A percentile compares a stretch with the other conserved stretches of the same genome.
These are phyloP conservation scores for Chitala chitala DNA, from an alignment of 2,113 vertebrate species.

Conservation along the genomic window DNA sequence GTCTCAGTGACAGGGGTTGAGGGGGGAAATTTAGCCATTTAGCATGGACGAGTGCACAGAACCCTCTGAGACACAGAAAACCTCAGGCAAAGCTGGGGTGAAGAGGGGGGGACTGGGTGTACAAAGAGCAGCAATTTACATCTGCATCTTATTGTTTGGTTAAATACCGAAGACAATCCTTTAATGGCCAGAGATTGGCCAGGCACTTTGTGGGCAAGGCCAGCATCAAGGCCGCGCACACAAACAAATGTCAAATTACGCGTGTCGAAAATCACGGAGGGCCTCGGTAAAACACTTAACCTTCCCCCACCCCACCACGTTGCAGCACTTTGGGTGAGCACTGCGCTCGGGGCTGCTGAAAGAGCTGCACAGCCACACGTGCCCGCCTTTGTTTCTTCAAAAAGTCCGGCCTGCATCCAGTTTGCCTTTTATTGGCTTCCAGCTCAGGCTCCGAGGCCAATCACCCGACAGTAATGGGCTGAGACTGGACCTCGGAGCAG, in stretches of 20 bases:
- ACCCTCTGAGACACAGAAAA: not conserved
- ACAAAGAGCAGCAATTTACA: too few relatives aligned
- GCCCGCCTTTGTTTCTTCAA: not conserved
- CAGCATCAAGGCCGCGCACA: not conserved
- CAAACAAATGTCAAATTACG: constrained; percentile 11
- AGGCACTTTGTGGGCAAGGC: too few relatives aligned
- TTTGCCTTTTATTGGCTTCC: not conserved
- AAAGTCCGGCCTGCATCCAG: not conserved
- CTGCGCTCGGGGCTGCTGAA: too few relatives aligned
- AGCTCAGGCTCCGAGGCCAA: not conserved
- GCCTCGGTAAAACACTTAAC: not conserved
- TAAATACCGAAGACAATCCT: too few relatives aligned
- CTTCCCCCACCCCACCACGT: too few relatives aligned
- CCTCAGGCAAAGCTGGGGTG: not conserved
- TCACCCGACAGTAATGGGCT: not conserved
- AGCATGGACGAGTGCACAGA: not conserved
- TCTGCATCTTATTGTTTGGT: not conserved
- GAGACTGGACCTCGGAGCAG: not conserved
- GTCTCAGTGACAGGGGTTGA: not conserved
- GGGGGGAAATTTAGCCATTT: not conserved
- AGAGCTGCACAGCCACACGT: too few relatives aligned
- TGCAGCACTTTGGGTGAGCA: too few relatives aligned
- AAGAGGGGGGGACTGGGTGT: not conserved
- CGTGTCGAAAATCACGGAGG: not conserved
- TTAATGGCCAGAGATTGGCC: not conserved